phyloP scores from a whole-genome alignment of 1,140 invertebrate genomes.

The Pseudomyrmex concolor region DNA sequence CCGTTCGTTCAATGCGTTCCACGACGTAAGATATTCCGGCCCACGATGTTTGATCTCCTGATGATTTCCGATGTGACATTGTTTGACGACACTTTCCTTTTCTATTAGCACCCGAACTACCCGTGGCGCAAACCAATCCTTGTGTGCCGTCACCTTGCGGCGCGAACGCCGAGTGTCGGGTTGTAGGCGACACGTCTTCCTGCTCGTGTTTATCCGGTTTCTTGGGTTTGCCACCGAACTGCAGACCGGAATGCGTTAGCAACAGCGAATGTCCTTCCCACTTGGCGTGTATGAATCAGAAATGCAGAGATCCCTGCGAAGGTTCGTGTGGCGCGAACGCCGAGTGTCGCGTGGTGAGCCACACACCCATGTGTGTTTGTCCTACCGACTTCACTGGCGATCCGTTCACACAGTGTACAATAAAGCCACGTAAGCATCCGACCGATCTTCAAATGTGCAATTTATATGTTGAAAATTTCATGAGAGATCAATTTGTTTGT shows the following conservation, averaged over 20 bases:
- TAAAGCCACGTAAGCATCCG: constrained; percentile 81
- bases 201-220: constrained; percentile 88
- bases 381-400: constrained; percentile 86
- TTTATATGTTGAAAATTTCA: background rate
- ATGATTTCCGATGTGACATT: background rate
- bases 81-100: constrained; percentile 8
- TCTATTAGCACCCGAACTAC: constrained; percentile 43
- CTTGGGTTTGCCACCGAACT: constrained; percentile 88
- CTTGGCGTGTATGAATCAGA: constrained; percentile 89
- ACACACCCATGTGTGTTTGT: constrained; percentile 88
- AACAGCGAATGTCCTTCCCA: constrained; percentile 88
- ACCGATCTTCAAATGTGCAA: background rate
- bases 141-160: constrained; percentile 90
- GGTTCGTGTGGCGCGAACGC: constrained; percentile 88
- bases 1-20: constrained; percentile 84
- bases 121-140: constrained; percentile 84
- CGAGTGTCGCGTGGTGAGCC: constrained; percentile 87
- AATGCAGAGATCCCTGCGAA: constrained; percentile 89
- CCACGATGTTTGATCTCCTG: constrained; percentile 1
- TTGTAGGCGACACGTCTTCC: constrained; percentile 86
- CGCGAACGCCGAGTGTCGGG: constrained; percentile 88
- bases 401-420: constrained; percentile 85
- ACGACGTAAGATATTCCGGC: constrained; percentile 76
- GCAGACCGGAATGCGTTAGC: constrained; percentile 86
- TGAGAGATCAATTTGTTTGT: background rate